Base-by-base conservation (phyloP, 2,888 invertebrate genomes). In the Fragum fragum region DNA sequence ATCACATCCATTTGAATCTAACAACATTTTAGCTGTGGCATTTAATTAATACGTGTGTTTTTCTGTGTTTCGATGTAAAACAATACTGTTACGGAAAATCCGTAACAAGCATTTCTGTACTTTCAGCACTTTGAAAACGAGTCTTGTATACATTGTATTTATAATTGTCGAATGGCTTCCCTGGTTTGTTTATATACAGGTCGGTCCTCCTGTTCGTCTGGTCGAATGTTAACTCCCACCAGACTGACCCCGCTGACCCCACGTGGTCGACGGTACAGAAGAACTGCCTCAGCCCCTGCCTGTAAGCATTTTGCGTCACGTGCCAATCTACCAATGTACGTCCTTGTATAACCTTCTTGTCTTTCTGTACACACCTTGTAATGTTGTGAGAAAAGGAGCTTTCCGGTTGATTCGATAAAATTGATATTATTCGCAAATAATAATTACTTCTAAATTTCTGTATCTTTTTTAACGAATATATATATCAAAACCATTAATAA, bases 251-350 rank as follows among this genome's bases (percentile, higher is more conserved):
- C 36, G 21, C 21, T 66, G 23, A 52, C 28, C 11, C 71, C 59
- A 18, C 39, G 66, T 21, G 66, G 66, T 9, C 66, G 66, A n/a
- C 73, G 28, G 3, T 32, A 61, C 23, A 26, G 63, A 59, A 39
- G 57, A 55, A 52, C 73, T 32, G 39, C 73, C n/a, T 47, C 59
- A 39, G 61, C 57, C 52, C 69, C 39, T 28, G 72, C 59, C n/a
- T 71, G 71, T 55, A 57, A 55, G 57, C 55, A 57, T 39, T 71
- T 42, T 42, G 66, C 66, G 42, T 66, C 66, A 42, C 39, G 66
- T 66, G 66, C 66, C 6, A 36, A 42, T 32, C 39, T 42, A 18
- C 36, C 66, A 66, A 66, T 42, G 66, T 66, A 66, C 66, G 66
- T 66, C 66, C 66, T 66, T 42, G 42, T 66, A 39, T 36, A 18